These are phyloP conservation scores for Calcarius ornatus DNA, from an alignment of 2,113 vertebrate species.

Conservation along the genomic window DNA sequence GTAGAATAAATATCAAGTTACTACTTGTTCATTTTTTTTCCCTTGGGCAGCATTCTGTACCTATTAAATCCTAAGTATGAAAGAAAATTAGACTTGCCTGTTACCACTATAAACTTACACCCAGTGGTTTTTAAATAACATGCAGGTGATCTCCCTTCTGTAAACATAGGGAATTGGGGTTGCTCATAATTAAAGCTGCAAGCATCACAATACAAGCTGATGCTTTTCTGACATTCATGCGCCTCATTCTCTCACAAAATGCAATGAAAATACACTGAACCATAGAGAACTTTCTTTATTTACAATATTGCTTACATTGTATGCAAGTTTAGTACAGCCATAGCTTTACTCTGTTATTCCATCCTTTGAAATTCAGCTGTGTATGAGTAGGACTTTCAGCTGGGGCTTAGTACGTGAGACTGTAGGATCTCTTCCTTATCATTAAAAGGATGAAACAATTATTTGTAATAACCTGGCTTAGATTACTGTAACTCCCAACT, in stretches of 20 bases:
- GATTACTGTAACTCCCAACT: neutral
- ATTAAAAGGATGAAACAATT: neutral
- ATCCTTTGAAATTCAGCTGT: neutral
- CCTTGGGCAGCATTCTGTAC: slow-evolving; percentile 39
- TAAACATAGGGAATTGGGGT: slow-evolving; percentile 55
- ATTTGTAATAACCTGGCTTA: neutral
- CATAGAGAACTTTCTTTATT: neutral
- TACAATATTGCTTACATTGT: neutral
- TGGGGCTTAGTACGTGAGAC: neutral
- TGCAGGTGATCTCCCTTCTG: slow-evolving; percentile 65
- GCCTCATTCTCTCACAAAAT: slow-evolving; percentile 11
- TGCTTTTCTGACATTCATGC: slow-evolving; percentile 24
- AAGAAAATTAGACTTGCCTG: slow-evolving; percentile 75
- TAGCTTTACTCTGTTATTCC: neutral
- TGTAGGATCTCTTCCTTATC: neutral
- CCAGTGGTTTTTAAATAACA: slow-evolving; percentile 66
- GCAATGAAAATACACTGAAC: neutral
- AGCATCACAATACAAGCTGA: slow-evolving; percentile 45
- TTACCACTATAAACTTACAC: slow-evolving; percentile 73
- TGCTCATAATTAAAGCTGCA: slow-evolving; percentile 67
- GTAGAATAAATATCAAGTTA: slow-evolving; percentile 58
- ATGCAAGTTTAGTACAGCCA: neutral
- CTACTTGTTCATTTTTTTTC: slow-evolving; percentile 33
- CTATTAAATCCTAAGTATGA: slow-evolving; percentile 62
- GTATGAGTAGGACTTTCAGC: neutral